These are phyloP conservation scores for Chondrilla cf. caribensis DNA, from an alignment of 37 sponge, comb jelly and placozoan genomes.

Conservation along the genomic window DNA sequence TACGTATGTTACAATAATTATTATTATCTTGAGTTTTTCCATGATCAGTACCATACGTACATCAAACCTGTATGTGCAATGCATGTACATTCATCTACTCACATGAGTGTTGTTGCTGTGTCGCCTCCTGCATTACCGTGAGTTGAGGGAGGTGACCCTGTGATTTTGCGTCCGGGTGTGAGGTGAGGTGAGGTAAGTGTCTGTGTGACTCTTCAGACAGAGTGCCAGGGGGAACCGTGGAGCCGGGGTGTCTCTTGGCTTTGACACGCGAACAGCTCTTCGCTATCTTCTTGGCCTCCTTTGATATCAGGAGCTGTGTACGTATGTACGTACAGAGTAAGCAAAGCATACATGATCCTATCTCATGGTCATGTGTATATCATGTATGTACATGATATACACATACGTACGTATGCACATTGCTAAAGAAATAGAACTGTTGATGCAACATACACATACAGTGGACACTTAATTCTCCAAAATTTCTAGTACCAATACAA, in stretches of 20 bases:
- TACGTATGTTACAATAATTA: too few species aligned
- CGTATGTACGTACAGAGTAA: not conserved
- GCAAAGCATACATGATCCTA: not conserved
- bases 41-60: too few species aligned
- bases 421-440: too few species aligned
- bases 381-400: too few species aligned
- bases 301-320: slow-evolving; percentile 51
- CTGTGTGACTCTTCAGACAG: slow-evolving; percentile 3
- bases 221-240: not conserved
- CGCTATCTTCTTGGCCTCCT: slow-evolving; percentile 74
- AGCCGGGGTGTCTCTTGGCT: slow-evolving; percentile 18
- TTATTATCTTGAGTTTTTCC: too few species aligned
- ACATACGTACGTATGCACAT: too few species aligned
- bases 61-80: too few species aligned
- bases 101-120: too few species aligned
- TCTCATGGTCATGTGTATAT: not conserved
- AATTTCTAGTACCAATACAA: too few species aligned
- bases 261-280: slow-evolving; percentile 63
- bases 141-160: slow-evolving; percentile 59
- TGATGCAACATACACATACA: too few species aligned
- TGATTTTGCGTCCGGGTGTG: not conserved
- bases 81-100: too few species aligned
- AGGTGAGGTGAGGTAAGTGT: slow-evolving; percentile 11
- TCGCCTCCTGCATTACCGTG: slow-evolving; percentile 20
- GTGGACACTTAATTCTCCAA: too few species aligned